phyloP scores from a whole-genome alignment of 2,797 vertebrate species.

The Vultur gryphus region DNA sequence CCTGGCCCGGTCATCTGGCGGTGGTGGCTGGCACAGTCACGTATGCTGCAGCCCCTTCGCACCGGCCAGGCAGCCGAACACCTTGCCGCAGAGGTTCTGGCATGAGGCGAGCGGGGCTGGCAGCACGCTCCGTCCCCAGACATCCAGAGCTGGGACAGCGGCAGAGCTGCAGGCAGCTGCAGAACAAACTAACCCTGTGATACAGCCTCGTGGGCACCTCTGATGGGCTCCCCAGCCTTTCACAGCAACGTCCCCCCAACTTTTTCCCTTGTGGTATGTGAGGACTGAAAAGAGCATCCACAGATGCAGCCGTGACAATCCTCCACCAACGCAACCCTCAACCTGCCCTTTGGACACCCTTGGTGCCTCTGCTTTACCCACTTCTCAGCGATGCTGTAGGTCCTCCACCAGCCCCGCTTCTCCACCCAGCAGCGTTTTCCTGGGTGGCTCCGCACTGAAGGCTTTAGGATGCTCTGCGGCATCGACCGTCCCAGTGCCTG shows the following conservation, averaged over 20 bases:
- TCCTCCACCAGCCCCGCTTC: neutral
- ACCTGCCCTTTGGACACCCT: neutral
- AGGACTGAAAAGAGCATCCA: neutral
- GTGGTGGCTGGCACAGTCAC: neutral
- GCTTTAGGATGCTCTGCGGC: neutral
- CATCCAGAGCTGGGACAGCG: neutral
- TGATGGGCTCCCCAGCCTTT: neutral
- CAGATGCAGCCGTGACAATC: neutral
- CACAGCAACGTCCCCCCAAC: neutral
- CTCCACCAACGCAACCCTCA: neutral
- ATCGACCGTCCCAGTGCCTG: fast-evolving
- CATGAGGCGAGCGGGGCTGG: fast-evolving
- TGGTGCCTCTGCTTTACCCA: neutral
- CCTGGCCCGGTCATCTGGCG: fast-evolving
- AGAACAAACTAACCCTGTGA: neutral
- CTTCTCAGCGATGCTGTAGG: fast-evolving
- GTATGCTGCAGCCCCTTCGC: neutral
- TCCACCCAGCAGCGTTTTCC: neutral
- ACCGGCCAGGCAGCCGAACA: fast-evolving
- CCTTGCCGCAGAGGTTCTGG: fast-evolving
- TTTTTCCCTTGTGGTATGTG: neutral
- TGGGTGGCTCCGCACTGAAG: fast-evolving
- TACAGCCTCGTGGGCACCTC: neutral
- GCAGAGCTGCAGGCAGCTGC: neutral
- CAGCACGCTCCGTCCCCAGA: neutral